Percentiles rank a stretch among this genome's conserved stretches.
Conservation (phyloP, 2,797 vertebrate species). For the Hozukius guyotensis region DNA sequence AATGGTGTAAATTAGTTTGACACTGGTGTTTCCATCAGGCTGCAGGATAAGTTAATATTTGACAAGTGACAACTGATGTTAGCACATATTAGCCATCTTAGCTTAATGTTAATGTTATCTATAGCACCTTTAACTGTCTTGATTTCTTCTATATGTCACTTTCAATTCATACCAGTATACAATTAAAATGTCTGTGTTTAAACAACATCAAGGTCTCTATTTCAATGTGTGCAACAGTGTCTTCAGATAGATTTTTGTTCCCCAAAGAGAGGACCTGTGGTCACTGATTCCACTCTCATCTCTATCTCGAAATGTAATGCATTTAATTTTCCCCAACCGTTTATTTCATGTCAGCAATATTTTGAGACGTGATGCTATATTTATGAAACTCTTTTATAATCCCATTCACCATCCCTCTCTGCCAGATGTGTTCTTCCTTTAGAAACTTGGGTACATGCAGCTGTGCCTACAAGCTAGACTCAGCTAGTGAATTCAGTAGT, state of each 20-base stretch:
- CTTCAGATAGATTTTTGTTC: conserved; percentile 10
- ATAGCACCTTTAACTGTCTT: not conserved
- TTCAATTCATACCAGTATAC: not conserved
- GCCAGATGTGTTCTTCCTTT: conserved; percentile 15
- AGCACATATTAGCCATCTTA: too few species aligned
- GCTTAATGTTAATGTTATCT: too few species aligned
- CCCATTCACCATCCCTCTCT: not conserved
- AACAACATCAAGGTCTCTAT: not conserved
- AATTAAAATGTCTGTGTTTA: not conserved
- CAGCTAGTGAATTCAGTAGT: not conserved
- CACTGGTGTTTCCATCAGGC: too few species aligned
- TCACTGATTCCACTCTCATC: conserved; percentile 4
- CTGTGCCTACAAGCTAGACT: not conserved
- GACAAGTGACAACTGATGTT: too few species aligned
- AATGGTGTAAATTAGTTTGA: too few species aligned
- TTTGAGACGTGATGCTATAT: not conserved
- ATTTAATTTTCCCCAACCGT: conserved; percentile 16
- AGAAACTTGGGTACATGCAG: not conserved
- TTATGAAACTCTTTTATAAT: not conserved
- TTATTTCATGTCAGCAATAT: not conserved
- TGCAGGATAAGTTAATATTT: too few species aligned
- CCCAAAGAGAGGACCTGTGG: not conserved
- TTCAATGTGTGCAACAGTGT: not conserved
- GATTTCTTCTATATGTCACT: not conserved
- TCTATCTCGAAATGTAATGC: conserved; percentile 4